Percentiles rank a stretch among this genome's conserved stretches.
Conservation (phyloP, 2,113 vertebrate species). For the Oostethus manadensis region DNA sequence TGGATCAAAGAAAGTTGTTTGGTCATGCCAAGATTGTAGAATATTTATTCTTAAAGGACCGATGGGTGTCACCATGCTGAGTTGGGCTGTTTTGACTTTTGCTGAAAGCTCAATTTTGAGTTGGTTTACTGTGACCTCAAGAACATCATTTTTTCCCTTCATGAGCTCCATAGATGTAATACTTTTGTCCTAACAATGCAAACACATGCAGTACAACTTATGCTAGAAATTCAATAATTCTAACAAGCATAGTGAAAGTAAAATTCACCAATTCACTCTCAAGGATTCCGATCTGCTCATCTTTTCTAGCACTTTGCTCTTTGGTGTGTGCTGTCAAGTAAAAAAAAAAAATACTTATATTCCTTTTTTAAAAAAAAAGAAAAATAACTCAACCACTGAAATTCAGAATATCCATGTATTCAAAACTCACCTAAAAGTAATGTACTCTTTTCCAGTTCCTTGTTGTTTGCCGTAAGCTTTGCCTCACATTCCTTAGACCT, state of each 20-base stretch:
- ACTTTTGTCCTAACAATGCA: slow-evolving; percentile 50
- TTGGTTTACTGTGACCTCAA: slow-evolving; percentile 40
- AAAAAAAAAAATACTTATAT: slow-evolving; percentile 10
- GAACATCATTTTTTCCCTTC: slow-evolving; percentile 40
- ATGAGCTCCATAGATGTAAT: slow-evolving; percentile 49
- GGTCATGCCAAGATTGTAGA: background rate
- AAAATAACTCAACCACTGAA: background rate
- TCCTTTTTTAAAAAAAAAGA: no score
- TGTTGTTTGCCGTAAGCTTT: slow-evolving; percentile 25
- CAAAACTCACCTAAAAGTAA: slow-evolving; percentile 52
- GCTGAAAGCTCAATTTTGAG: slow-evolving; percentile 49
- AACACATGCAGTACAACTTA: background rate
- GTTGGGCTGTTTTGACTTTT: slow-evolving; percentile 47
- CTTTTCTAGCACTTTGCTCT: slow-evolving; percentile 69
- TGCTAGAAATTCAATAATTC: background rate
- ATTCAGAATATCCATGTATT: slow-evolving; percentile 1
- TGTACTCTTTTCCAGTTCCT: slow-evolving; percentile 52
- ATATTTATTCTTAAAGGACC: background rate
- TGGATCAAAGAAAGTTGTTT: slow-evolving; percentile 31
- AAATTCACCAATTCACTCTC: slow-evolving; percentile 72
- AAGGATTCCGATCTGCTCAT: slow-evolving; percentile 75
- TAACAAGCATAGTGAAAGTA: slow-evolving; percentile 1
- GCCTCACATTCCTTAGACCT: slow-evolving; percentile 58
- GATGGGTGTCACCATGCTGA: slow-evolving; percentile 53
- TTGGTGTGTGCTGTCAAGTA: slow-evolving; percentile 70